Evolutionary conservation across 2,888 invertebrate genomes (phyloP).

Genomic region (Choristoneura rosaceana): DNA sequence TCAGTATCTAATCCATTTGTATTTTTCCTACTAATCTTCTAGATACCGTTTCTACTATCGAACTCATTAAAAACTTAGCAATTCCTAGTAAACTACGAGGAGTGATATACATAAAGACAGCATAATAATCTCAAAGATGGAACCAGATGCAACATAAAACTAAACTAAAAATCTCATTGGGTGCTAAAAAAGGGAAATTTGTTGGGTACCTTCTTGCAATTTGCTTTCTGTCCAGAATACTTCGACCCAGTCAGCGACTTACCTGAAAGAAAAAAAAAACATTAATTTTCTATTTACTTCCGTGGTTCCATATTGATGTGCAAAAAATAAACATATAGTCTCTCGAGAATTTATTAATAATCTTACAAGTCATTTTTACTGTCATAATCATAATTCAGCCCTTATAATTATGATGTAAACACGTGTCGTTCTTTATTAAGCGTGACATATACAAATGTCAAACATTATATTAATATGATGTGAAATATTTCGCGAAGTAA

Average conservation of each 20-base stretch:
- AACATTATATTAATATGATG: not conserved
- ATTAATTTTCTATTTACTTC: conserved; percentile 9
- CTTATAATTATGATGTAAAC: conserved; percentile 3
- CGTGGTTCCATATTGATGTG: not conserved
- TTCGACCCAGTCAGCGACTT: conserved; percentile 10
- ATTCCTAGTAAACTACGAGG: not conserved
- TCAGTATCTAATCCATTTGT: not conserved
- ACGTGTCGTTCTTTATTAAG: conserved; percentile 10
- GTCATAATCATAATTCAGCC: conserved; percentile 6
- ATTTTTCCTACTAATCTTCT: not conserved
- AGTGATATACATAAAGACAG: too few relatives aligned
- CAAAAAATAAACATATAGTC: not conserved
- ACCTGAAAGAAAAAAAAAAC: conserved; percentile 28
- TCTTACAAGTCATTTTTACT: conserved; percentile 8
- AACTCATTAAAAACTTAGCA: not conserved
- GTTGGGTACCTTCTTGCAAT: not conserved
- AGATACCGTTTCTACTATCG: not conserved
- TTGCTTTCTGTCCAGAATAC: not conserved
- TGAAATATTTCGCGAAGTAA: not conserved
- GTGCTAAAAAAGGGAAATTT: too few relatives aligned
- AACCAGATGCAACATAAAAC: too few relatives aligned
- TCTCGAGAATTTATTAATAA: conserved; percentile 21
- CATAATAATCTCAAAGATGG: too few relatives aligned
- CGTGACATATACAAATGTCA: conserved; percentile 19
- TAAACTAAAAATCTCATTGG: too few relatives aligned